Evolutionary conservation across 1,140 invertebrate species (phyloP).

Genomic region (Cephus cinctus): DNA sequence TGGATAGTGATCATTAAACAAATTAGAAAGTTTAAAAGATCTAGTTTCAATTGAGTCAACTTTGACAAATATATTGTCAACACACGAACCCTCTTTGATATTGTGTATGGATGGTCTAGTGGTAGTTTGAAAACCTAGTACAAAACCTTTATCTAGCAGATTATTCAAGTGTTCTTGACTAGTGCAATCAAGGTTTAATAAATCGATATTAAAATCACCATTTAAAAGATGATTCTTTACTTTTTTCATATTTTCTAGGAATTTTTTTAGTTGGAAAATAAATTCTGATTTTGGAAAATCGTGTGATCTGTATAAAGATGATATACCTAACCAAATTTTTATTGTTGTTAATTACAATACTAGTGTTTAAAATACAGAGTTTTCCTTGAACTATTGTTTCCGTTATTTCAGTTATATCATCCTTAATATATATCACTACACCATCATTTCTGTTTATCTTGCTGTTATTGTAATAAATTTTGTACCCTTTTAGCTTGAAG

Average conservation of each 20-base stretch:
- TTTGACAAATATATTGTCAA: too few relatives aligned
- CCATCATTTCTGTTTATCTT: background rate
- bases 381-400: too few relatives aligned
- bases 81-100: too few relatives aligned
- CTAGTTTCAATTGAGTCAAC: too few relatives aligned
- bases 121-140: too few relatives aligned
- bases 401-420: background rate
- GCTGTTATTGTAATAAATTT: background rate
- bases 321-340: background rate
- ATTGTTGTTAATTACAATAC: background rate
- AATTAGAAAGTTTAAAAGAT: too few relatives aligned
- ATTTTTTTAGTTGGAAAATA: background rate
- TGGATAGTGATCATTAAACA: too few relatives aligned
- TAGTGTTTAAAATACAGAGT: background rate
- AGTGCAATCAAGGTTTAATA: too few relatives aligned
- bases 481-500: background rate
- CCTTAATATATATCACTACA: background rate
- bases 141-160: too few relatives aligned
- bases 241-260: background rate
- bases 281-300: background rate
- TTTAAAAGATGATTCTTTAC: background rate
- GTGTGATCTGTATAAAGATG: background rate
- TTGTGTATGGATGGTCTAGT: too few relatives aligned
- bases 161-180: too few relatives aligned
- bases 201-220: background rate